Evolutionary conservation across 37 sponge, comb jelly and placozoan species (phyloP).

Genomic region (Lycopodina hypogea): DNA sequence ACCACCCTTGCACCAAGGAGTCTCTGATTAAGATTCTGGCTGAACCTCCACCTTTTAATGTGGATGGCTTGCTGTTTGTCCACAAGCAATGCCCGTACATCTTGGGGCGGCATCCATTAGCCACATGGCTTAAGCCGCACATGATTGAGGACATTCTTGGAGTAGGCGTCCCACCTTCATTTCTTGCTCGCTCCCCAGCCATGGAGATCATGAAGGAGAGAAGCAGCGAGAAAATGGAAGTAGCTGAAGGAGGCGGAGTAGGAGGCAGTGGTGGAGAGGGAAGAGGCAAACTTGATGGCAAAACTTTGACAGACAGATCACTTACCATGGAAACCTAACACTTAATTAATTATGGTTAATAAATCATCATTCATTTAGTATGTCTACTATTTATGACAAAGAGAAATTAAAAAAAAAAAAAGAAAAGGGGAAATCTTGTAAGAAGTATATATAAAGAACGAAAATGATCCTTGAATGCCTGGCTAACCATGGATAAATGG

Average conservation of each 20-base stretch:
- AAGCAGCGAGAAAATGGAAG: constrained; percentile 8
- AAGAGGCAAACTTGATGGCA: too few relatives aligned
- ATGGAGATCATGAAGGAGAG: constrained; percentile 6
- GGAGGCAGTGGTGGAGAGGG: not conserved
- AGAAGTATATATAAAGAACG: too few relatives aligned
- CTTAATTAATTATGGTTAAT: too few relatives aligned
- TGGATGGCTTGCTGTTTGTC: constrained; percentile 94
- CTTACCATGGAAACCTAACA: too few relatives aligned
- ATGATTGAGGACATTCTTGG: constrained; percentile 73
- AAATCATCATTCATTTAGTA: too few relatives aligned
- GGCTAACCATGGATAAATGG: too few relatives aligned
- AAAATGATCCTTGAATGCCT: too few relatives aligned
- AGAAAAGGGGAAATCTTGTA: too few relatives aligned
- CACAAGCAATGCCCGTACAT: constrained; percentile 85
- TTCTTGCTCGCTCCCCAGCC: constrained; percentile 46
- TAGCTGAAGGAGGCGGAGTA: not conserved
- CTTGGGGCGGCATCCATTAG: constrained; percentile 63
- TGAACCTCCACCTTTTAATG: constrained; percentile 21
- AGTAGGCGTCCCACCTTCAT: constrained; percentile 49
- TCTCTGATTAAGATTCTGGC: constrained; percentile 34
- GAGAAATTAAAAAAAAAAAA: too few relatives aligned
- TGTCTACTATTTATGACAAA: too few relatives aligned
- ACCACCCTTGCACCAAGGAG: constrained; percentile 50
- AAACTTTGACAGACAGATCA: too few relatives aligned
- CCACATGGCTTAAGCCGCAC: constrained; percentile 82